A percentile compares a stretch with the other conserved stretches of the same genome.
Evolutionary conservation across 2,888 invertebrate genomes (phyloP).

Genomic region (Dicyrtomina minuta): DNA sequence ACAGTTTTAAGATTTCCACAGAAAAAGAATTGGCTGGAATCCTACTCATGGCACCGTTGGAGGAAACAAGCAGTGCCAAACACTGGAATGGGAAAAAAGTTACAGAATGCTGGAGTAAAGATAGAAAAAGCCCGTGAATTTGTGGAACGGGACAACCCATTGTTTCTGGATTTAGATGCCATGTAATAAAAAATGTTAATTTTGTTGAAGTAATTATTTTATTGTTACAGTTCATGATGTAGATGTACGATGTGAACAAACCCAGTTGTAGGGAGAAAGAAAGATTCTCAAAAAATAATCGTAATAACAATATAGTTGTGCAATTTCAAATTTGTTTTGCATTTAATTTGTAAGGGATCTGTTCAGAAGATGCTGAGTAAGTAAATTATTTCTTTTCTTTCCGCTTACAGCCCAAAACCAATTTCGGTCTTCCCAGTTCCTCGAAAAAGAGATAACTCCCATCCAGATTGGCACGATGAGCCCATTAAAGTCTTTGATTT

Average conservation of each 20-base stretch:
- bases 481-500: constrained; percentile 47
- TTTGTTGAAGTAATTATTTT: neutral
- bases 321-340: too few species aligned
- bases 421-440: constrained; percentile 41
- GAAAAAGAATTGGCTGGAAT: constrained; percentile 36
- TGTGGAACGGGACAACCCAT: constrained; percentile 40
- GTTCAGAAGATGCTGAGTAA: too few species aligned
- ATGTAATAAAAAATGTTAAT: constrained; percentile 37
- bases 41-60: constrained; percentile 65
- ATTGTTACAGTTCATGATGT: neutral
- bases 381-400: too few species aligned
- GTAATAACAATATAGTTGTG: too few species aligned
- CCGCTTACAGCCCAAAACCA: constrained; percentile 37
- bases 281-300: too few species aligned
- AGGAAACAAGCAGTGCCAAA: constrained; percentile 64
- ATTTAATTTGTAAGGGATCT: too few species aligned
- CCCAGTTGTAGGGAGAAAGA: too few species aligned
- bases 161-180: constrained; percentile 38
- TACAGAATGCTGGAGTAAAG: constrained; percentile 64
- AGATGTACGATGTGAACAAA: too few species aligned
- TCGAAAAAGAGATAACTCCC: constrained; percentile 34
- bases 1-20: constrained; percentile 34
- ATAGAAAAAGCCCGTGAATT: constrained; percentile 67
- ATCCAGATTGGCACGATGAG: constrained; percentile 54
- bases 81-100: constrained; percentile 61